Evolutionary conservation across 2,113 vertebrate genomes (phyloP), one percentile per base, ranked within the genome.

Genomic region (Lasiurus borealis): DNA sequence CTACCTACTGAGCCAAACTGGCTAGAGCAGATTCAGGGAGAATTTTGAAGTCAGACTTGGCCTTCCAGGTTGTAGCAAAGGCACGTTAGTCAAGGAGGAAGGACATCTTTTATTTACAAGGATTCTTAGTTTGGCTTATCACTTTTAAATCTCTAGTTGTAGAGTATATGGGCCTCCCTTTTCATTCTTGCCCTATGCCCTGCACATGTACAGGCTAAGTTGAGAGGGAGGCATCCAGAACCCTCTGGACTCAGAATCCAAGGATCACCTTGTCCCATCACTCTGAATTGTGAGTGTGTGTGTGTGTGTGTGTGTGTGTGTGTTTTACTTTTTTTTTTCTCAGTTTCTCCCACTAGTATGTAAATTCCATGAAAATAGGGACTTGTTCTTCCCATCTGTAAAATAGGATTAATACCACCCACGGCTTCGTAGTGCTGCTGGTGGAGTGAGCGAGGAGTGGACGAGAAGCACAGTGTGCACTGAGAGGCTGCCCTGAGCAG

Each of bases 391-490:
- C 19, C 66, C 59, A 15, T 44, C 31, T 62, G 9, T 64, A 48
- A 64, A 64, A 68, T 85, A 18, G 62, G 46, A 34, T 50, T 10
- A 36, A 31, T 52, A 48, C 14, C 5, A n/a, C 23, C 25, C 40
- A 6, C 4, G 27, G 48, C 52, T 69, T 48, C 1, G 5, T 3
- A 11, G 44, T 25, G 6, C 27, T 23, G 15, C 27, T 15, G 34
- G 44, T 18, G 59, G 48, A 48, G 36, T 5, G 66, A 52, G n/a
- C 0, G 6, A n/a, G 50, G 18, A 1, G 8, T 36, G 34, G 40
- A 0, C 4, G 0, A 2, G 31, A 78, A 69, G 46, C 34, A 2
- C 40, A 40, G 40, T 40, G 7, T 5, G 1, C 29, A 12, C 46
- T 40, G 2, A 44, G 40, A 40, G 40, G 7, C 16, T 25, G 11